phyloP scores from a whole-genome alignment of 2,888 invertebrate genomes.

The Dryadula phaetusa region DNA sequence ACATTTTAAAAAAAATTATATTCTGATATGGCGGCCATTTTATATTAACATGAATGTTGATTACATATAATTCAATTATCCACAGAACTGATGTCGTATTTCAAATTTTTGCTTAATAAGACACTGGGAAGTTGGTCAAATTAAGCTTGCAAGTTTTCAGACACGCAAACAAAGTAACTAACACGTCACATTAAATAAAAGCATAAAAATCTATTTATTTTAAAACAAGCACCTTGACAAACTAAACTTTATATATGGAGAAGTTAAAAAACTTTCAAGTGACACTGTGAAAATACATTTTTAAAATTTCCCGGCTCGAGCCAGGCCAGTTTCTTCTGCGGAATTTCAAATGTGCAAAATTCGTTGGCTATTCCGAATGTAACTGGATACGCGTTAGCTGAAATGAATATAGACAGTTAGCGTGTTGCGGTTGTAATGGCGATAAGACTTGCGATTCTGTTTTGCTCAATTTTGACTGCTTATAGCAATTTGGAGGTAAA shows the following conservation, averaged over 20 bases:
- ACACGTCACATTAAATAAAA: no score
- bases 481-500: conserved; percentile 55
- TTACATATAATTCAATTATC: no score
- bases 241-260: conserved; percentile 7
- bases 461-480: conserved; percentile 45
- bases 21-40: no score
- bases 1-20: no score
- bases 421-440: conserved; percentile 61
- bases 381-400: conserved; percentile 51
- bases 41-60: no score
- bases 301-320: conserved; percentile 49
- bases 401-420: conserved; percentile 65
- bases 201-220: no score
- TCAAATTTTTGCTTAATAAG: no score
- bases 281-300: conserved; percentile 47
- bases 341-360: conserved; percentile 49
- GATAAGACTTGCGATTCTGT: conserved; percentile 51
- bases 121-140: no score
- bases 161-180: no score
- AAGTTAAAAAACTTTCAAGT: conserved; percentile 34
- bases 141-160: no score
- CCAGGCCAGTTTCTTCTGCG: conserved; percentile 54
- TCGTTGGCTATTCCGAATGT: conserved; percentile 49
- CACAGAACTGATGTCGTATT: no score
- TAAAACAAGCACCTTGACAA: background rate